Percentiles rank a stretch among this genome's conserved stretches.
Conservation (phyloP, 2,113 vertebrate genomes). For the Tretioscincus oriximinensis region DNA sequence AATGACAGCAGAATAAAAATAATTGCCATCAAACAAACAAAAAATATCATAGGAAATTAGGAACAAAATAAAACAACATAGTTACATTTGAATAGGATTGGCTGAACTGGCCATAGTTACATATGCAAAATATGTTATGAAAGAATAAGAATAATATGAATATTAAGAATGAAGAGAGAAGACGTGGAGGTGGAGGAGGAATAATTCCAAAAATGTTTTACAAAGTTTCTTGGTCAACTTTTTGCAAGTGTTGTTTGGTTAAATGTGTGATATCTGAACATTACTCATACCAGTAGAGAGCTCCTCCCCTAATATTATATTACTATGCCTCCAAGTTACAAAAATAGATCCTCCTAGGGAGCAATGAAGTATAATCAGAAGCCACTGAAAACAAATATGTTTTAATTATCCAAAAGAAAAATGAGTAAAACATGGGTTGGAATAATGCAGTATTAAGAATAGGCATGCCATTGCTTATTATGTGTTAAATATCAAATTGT, state of each 20-base stretch:
- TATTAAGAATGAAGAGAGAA: too few relatives aligned
- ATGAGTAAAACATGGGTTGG: neutral
- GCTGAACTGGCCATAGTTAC: too few relatives aligned
- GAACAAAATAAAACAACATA: too few relatives aligned
- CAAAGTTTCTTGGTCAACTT: constrained; percentile 32
- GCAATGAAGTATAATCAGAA: neutral
- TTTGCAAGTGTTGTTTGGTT: constrained; percentile 28
- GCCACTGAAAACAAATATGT: neutral
- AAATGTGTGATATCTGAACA: neutral
- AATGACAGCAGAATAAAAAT: neutral
- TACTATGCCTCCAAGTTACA: neutral
- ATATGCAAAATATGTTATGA: too few relatives aligned
- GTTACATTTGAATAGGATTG: too few relatives aligned
- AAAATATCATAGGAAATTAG: neutral
- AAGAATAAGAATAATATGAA: too few relatives aligned
- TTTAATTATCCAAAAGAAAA: neutral
- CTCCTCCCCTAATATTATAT: neutral
- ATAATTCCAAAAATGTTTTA: neutral
- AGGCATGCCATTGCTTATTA: neutral
- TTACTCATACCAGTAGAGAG: neutral
- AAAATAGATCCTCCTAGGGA: neutral
- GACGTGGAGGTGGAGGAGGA: too few relatives aligned
- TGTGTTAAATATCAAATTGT: constrained; percentile 10
- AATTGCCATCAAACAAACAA: neutral
- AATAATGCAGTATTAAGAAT: neutral